These are phyloP conservation scores for Percopsis omiscomaycus DNA, from an alignment of 2,797 vertebrate genomes.

Conservation along the genomic window DNA sequence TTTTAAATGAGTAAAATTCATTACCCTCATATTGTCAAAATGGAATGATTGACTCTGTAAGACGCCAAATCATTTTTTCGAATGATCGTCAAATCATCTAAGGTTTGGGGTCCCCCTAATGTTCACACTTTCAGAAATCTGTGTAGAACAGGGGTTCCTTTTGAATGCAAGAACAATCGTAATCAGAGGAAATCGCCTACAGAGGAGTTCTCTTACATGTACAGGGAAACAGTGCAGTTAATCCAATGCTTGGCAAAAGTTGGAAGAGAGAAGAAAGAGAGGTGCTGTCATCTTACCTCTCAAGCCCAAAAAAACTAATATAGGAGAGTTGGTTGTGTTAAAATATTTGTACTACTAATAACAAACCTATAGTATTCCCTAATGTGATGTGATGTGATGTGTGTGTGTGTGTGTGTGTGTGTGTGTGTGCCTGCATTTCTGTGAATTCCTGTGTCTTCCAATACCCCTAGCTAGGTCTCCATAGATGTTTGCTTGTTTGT, in stretches of 20 bases:
- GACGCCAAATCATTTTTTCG: too few relatives aligned
- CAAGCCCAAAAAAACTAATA: constrained; percentile 70
- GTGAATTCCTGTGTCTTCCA: constrained; percentile 1
- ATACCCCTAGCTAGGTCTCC: constrained; percentile 76
- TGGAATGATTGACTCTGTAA: too few relatives aligned
- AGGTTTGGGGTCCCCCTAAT: too few relatives aligned
- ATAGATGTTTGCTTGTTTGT: constrained; percentile 75
- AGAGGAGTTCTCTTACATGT: constrained; percentile 43
- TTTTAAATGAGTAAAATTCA: too few relatives aligned
- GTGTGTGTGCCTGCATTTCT: constrained; percentile 19
- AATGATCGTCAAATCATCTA: too few relatives aligned
- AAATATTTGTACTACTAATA: constrained; percentile 76
- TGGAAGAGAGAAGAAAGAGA: constrained; percentile 37
- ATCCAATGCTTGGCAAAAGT: constrained; percentile 61
- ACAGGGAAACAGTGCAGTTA: constrained; percentile 54
- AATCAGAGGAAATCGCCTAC: too few relatives aligned
- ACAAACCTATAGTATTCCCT: constrained; percentile 76
- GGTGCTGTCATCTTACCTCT: constrained; percentile 69
- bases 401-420: constrained; percentile 18
- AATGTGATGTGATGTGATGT: constrained; percentile 49
- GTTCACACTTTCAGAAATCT: too few relatives aligned
- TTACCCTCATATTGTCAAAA: too few relatives aligned
- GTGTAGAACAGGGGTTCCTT: too few relatives aligned
- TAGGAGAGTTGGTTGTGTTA: constrained; percentile 76
- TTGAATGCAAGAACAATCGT: too few relatives aligned